Evolutionary conservation across 2,888 invertebrate genomes (phyloP), one percentile per base, ranked within the genome.

Genomic region (Chaetogeoica ovagalla): DNA sequence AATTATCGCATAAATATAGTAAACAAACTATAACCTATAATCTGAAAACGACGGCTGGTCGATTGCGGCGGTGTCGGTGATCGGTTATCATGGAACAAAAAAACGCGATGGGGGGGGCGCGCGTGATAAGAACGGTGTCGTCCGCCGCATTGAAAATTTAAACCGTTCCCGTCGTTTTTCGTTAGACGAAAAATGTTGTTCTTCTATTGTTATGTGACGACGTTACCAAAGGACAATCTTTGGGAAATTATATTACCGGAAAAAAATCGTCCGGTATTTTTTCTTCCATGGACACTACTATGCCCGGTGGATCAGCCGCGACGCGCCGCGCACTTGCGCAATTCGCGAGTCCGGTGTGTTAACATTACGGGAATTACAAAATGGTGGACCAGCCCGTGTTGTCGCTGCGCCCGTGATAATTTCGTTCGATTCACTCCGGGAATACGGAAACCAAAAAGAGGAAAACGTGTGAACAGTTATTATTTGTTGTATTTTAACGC

Each of bases 21-120:
- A 77, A 77, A 77, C 77, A 77, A 76, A 76, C 37, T 37, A 70
- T 77, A 77, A 77, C 77, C 77, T 37, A 70, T 77, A 77, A 77
- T 69, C 77, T 77, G 69, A 69, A 70, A 77, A 60, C 39, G 37
- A 17, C 48, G 48, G 8, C 11, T 9, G 8, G 11, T 48, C 21
- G n/a, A 73, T n/a, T 21, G 69, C 13, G 6, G 13, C 8, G 13
- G 37, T 4, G 19, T 1, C 1, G 19, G 75, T 52, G 69, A 21
- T 19, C 0, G 1, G 37, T 7, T 2, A 13, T 52, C 77, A 19
- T 77, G 69, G 77, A 77, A 3, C 7, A 75, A 23, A 17, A 1
- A 48, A 68, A 30, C 9, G 9, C 6, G 19, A 19, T 30, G 13
- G 21, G 30, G 30, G 13, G 21, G 30, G 30, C 30, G 30, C 8